A percentile compares a stretch with the other conserved stretches of the same genome.
phyloP scores from a whole-genome alignment of 2,888 invertebrate species.

The Mesorhabditis sp. region DNA sequence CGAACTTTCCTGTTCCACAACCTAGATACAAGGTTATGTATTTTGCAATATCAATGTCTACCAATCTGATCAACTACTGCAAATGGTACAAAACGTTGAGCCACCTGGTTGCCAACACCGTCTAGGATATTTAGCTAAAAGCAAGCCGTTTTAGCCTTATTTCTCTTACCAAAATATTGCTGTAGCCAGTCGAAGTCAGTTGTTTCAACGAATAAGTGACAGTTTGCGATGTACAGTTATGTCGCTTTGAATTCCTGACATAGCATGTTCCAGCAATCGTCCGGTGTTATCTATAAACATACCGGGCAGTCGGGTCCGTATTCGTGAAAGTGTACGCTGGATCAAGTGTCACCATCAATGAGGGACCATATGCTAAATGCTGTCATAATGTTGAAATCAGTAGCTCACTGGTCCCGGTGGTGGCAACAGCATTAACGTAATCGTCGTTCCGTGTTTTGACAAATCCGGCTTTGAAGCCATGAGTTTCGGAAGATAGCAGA shows the following conservation, averaged over 20 bases:
- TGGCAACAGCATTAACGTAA: neutral
- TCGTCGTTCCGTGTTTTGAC: neutral
- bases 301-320: neutral
- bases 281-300: neutral
- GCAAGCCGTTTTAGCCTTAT: neutral
- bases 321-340: neutral
- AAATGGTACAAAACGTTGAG: neutral
- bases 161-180: conserved; percentile 1
- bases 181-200: neutral
- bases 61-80: neutral
- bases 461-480: neutral
- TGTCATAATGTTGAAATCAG: neutral
- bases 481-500: too few species aligned
- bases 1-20: neutral
- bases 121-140: neutral
- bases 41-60: neutral
- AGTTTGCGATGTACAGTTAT: neutral
- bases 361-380: neutral
- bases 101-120: neutral
- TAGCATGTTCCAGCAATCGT: neutral
- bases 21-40: neutral
- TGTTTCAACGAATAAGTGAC: neutral
- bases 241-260: neutral
- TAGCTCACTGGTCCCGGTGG: neutral
- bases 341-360: neutral